A percentile compares a stretch with the other conserved stretches of the same genome.
phyloP scores from a whole-genome alignment of 1,140 invertebrate genomes.

The Sitobion miscanthi region DNA sequence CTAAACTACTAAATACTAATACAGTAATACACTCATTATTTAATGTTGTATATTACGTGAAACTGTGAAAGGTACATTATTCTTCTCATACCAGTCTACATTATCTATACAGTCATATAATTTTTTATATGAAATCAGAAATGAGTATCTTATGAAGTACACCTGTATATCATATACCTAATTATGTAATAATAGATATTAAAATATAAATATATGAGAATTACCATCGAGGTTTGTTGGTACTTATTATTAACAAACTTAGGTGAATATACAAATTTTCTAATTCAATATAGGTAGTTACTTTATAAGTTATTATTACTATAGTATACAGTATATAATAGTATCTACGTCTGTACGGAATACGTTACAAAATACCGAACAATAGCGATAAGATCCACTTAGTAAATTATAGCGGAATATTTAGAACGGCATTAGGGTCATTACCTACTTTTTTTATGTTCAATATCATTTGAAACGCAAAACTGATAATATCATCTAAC shows the following conservation, averaged over 20 bases:
- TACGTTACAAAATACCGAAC: not conserved
- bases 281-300: not conserved
- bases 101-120: not conserved
- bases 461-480: conserved; percentile 9
- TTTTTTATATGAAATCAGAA: conserved; percentile 6
- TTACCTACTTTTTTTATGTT: not conserved
- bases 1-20: not conserved
- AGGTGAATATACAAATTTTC: not conserved
- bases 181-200: not conserved
- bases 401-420: not conserved
- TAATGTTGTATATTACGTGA: not conserved
- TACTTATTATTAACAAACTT: not conserved
- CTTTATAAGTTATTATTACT: not conserved
- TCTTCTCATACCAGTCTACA: not conserved
- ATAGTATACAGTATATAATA: not conserved
- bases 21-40: not conserved
- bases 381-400: conserved; percentile 3
- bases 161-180: not conserved
- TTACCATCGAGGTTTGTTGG: not conserved
- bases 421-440: not conserved
- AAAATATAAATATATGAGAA: not conserved
- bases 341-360: not conserved
- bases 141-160: not conserved
- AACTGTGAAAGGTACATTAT: not conserved
- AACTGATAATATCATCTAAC: conserved; percentile 38